These are phyloP conservation scores for Lepilemur septentrionalis DNA, from an alignment of 2,797 vertebrate genomes.

Conservation along the genomic window DNA sequence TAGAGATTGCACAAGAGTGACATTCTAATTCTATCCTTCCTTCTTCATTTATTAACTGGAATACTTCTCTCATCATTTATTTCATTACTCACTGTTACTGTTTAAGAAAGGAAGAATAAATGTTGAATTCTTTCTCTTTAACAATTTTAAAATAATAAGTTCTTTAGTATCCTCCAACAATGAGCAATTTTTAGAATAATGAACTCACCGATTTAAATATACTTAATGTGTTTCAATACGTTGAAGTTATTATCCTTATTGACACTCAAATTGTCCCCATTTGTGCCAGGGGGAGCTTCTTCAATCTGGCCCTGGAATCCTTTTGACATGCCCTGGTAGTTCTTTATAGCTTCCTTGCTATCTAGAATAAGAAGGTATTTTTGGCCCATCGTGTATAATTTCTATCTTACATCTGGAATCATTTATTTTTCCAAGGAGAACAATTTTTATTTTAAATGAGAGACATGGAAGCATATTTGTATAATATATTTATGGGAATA, in stretches of 20 bases:
- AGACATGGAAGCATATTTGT: not conserved
- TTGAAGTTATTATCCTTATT: not conserved
- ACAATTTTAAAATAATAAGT: not conserved
- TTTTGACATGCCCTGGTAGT: not conserved
- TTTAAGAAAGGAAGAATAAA: slow-evolving; percentile 23
- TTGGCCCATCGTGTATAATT: not conserved
- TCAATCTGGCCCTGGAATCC: not conserved
- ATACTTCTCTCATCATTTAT: not conserved
- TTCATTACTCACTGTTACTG: slow-evolving; percentile 6
- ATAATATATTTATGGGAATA: not conserved
- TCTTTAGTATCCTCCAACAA: not conserved
- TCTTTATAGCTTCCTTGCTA: not conserved
- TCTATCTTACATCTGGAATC: not conserved
- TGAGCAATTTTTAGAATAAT: slow-evolving; percentile 12
- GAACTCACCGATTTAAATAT: not conserved
- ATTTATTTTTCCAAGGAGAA: not conserved
- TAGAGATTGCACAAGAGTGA: not conserved
- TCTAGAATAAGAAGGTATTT: not conserved
- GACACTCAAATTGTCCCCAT: not conserved
- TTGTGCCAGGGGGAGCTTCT: not conserved
- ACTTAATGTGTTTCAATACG: not conserved
- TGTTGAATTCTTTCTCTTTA: not conserved
- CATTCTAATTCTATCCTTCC: not conserved
- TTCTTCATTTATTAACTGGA: not conserved
- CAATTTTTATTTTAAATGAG: not conserved